phyloP scores from a whole-genome alignment of 1,140 invertebrate genomes.

The Liolophura sinensis region DNA sequence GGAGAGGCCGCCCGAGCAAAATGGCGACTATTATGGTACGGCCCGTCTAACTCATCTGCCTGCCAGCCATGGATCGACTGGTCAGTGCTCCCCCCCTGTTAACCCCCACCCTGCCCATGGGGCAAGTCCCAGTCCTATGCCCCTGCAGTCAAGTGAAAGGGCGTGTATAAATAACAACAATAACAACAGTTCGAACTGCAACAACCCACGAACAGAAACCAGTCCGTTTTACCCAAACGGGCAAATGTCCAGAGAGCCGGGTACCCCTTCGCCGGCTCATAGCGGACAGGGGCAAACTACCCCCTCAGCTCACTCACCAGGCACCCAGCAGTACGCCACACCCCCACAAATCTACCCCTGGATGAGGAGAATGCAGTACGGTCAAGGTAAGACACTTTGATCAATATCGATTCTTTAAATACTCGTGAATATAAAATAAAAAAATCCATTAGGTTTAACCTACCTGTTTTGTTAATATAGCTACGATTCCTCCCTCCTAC shows the following conservation, averaged over 20 bases:
- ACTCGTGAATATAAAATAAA: no score
- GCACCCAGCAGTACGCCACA: conserved; percentile 23
- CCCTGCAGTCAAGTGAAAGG: conserved; percentile 25
- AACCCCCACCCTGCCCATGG: conserved; percentile 32
- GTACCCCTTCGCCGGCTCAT: no score
- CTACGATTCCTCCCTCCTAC: no score
- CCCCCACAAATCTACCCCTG: conserved; percentile 52
- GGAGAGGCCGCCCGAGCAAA: conserved; percentile 37
- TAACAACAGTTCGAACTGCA: no score
- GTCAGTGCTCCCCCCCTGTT: conserved; percentile 30
- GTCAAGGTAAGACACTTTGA: conserved; percentile 39
- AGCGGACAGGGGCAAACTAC: no score
- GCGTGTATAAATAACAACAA: background rate
- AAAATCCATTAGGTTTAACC: no score
- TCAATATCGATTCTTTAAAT: no score
- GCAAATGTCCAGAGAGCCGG: no score
- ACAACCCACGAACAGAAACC: no score
- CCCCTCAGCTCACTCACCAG: no score
- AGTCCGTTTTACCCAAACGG: no score
- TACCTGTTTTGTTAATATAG: no score
- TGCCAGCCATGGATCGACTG: conserved; percentile 5
- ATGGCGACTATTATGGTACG: conserved; percentile 40
- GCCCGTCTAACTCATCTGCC: conserved; percentile 44
- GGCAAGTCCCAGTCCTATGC: conserved; percentile 29
- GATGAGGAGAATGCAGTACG: conserved; percentile 55